A percentile compares a stretch with the other conserved stretches of the same genome.
These are phyloP conservation scores for Eupristina koningsbergeri DNA, from an alignment of 1,140 invertebrate genomes.

Conservation along the genomic window DNA sequence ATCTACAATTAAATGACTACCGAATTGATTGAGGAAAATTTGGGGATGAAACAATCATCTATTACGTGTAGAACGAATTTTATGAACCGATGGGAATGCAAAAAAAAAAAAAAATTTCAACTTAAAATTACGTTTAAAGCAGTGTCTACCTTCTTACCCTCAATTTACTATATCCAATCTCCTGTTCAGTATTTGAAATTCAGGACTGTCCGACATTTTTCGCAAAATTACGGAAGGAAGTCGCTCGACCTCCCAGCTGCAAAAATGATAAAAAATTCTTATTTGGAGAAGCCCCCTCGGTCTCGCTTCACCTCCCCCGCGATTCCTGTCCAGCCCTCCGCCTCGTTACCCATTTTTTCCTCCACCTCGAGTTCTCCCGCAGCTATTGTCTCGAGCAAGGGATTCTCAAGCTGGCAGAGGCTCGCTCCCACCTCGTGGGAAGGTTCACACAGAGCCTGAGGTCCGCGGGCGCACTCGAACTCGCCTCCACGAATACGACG, in stretches of 20 bases:
- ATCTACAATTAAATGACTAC: not conserved
- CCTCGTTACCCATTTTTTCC: not conserved
- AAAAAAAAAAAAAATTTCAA: too few species aligned
- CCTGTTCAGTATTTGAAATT: too few species aligned
- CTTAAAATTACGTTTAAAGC: not conserved
- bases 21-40: not conserved
- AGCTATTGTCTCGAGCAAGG: constrained; percentile 16
- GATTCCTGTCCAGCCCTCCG: constrained; percentile 30
- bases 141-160: not conserved
- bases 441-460: constrained; percentile 67
- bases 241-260: not conserved
- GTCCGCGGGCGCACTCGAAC: constrained; percentile 38
- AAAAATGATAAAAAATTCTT: not conserved
- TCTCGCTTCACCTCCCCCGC: not conserved
- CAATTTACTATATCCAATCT: not conserved
- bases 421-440: constrained; percentile 68
- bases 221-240: too few species aligned
- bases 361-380: constrained; percentile 40
- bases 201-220: too few species aligned
- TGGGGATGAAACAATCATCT: not conserved
- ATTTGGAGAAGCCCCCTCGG: too few species aligned
- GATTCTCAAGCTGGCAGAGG: constrained; percentile 55
- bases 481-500: not conserved
- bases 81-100: too few species aligned
- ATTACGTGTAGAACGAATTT: too few species aligned